Evolutionary conservation across 2,888 invertebrate species (phyloP).

Genomic region (Stenichneumon culpator): DNA sequence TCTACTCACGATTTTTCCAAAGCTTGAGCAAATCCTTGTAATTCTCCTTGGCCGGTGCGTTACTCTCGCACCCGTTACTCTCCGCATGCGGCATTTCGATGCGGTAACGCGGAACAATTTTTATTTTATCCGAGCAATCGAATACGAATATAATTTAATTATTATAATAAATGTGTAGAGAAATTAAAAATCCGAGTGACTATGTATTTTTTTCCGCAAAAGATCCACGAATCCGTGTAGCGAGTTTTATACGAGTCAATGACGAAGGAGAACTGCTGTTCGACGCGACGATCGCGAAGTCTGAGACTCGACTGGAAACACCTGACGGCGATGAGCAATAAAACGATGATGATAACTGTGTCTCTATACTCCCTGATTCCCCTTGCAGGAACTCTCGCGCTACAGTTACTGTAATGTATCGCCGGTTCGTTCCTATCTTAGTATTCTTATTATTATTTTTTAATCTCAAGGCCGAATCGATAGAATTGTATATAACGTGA

Average conservation of each 20-base stretch:
- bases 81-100: slow-evolving; percentile 72
- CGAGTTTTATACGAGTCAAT: slow-evolving; percentile 7
- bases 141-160: not conserved
- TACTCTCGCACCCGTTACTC: slow-evolving; percentile 60
- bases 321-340: slow-evolving; percentile 69
- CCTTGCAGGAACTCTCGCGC: not conserved
- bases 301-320: slow-evolving; percentile 57
- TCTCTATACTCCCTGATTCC: not conserved
- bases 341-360: slow-evolving; percentile 70
- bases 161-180: not conserved
- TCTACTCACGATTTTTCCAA: slow-evolving; percentile 78
- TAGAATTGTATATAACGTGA: slow-evolving; percentile 57
- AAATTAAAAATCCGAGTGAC: not conserved
- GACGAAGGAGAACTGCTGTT: slow-evolving; percentile 27
- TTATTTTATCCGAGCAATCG: not conserved
- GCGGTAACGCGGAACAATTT: slow-evolving; percentile 18
- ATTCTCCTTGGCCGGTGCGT: slow-evolving; percentile 70
- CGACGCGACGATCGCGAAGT: slow-evolving; percentile 44
- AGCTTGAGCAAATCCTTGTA: slow-evolving; percentile 75
- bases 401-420: slow-evolving; percentile 56
- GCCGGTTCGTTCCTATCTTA: not conserved
- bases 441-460: not conserved
- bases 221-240: not conserved
- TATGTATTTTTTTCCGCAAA: not conserved
- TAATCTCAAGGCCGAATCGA: slow-evolving; percentile 68